Evolutionary conservation across 2,113 vertebrate species (phyloP), one percentile per base, ranked within the genome.

Genomic region (Elaphurus davidianus): DNA sequence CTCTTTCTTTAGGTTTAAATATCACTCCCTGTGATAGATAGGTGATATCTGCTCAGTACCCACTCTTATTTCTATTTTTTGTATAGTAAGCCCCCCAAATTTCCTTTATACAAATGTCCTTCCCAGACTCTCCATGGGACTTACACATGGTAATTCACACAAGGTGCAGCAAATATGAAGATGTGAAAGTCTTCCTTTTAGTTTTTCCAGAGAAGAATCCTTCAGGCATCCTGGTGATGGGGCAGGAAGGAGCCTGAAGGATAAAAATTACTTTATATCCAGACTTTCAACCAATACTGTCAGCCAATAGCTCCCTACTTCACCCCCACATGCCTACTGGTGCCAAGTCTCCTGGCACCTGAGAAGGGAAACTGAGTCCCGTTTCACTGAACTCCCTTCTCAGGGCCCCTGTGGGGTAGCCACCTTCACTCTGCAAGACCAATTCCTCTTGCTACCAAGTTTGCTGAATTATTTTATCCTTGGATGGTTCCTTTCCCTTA

Each of bases 231-330:
- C n/a, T 13, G 12, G 83, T 2, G 7, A 33, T 43, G 85, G 25
- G 3, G 1, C 16, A 10, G 74, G 36, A 14, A 25, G 16, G 11
- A 21, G 12, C 12, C 13, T 0, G 1, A 55, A 60, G 55, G 25
- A 62, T 28, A 33, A 85, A 33, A 17, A 9, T 10, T 14, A 79
- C 17, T 36, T 54, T 45, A 50, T 0, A 7, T n/a, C 15, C 64
- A 85, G 76, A 52, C 13, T 52, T 62, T 36, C n/a, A 14, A 3
- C 28, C 33, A 43, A 6, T 45, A 43, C 36, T n/a, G 30, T 83
- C 4, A 89, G n/a, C 7, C 33, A 43, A 6, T 8, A 50, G 2
- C 15, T 55, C 5, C 21, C 4, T 25, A 30, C 5, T 2, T 71
- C 11, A 10, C 2, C 15, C 8, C 6, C 3, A 11, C 36, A 23